phyloP scores from a whole-genome alignment of 2,888 invertebrate species.

The Myathropa florea region DNA sequence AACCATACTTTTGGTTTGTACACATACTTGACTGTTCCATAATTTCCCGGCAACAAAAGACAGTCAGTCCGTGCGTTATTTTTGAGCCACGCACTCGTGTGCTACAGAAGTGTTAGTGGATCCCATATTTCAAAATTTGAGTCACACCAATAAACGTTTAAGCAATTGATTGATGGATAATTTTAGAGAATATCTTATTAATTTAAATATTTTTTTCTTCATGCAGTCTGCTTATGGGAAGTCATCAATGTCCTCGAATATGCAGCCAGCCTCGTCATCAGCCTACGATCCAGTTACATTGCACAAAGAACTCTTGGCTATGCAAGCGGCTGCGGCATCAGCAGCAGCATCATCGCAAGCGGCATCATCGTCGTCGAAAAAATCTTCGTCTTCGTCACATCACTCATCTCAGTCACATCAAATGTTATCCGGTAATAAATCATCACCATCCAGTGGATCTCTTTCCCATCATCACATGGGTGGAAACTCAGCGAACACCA shows the following conservation, averaged over 20 bases:
- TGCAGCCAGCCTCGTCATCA: constrained; percentile 77
- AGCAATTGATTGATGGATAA: too few relatives aligned
- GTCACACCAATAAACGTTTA: too few relatives aligned
- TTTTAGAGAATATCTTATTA: too few relatives aligned
- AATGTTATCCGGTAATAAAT: constrained; percentile 55
- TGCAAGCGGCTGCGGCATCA: constrained; percentile 80
- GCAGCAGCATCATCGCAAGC: constrained; percentile 75
- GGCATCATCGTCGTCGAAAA: constrained; percentile 73
- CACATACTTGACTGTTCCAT: too few relatives aligned
- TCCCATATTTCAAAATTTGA: too few relatives aligned
- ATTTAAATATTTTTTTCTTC: not conserved
- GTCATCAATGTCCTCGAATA: constrained; percentile 76
- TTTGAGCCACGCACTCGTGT: too few relatives aligned
- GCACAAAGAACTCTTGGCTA: constrained; percentile 80
- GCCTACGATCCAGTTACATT: constrained; percentile 80
- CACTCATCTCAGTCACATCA: constrained; percentile 71
- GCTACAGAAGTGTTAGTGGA: too few relatives aligned
- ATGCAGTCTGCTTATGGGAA: constrained; percentile 76
- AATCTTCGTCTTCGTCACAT: constrained; percentile 72
- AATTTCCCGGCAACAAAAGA: too few relatives aligned
- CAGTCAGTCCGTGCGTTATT: too few relatives aligned
- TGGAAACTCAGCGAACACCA: constrained; percentile 55
- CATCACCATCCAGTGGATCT: constrained; percentile 58
- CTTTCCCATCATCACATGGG: constrained; percentile 68
- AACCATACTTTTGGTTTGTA: too few relatives aligned